A percentile compares a stretch with the other conserved stretches of the same genome.
These are phyloP conservation scores for Distichodus sexfasciatus DNA, from an alignment of 2,797 vertebrate genomes.

Conservation along the genomic window DNA sequence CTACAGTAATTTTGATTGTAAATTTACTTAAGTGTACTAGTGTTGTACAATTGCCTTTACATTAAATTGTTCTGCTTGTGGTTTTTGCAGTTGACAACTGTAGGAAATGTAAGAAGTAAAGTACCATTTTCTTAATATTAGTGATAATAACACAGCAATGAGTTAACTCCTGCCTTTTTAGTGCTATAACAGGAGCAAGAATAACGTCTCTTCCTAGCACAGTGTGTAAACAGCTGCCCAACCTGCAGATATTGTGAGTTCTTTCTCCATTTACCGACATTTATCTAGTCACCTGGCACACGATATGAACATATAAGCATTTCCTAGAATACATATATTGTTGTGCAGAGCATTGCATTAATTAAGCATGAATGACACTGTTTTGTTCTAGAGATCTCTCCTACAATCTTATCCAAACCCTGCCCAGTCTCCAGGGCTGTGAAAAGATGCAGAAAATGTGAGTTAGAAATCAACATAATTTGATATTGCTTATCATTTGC, in stretches of 20 bases:
- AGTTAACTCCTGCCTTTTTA: constrained; percentile 55
- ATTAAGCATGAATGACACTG: too few relatives aligned
- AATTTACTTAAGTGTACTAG: too few relatives aligned
- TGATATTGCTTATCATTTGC: neutral
- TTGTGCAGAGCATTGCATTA: too few relatives aligned
- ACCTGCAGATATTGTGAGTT: constrained; percentile 89
- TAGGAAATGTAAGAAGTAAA: too few relatives aligned
- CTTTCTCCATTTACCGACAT: constrained; percentile 22
- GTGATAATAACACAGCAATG: neutral
- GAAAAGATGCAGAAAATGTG: constrained; percentile 90
- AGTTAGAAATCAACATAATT: constrained; percentile 49
- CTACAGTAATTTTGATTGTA: too few relatives aligned
- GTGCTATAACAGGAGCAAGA: constrained; percentile 88
- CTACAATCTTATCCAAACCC: constrained; percentile 83
- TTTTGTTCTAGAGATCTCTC: constrained; percentile 82
- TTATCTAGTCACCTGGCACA: too few relatives aligned
- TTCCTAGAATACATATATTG: too few relatives aligned
- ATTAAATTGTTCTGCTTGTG: too few relatives aligned
- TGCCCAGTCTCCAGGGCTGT: constrained; percentile 85
- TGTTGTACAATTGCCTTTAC: too few relatives aligned
- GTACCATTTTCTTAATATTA: too few relatives aligned
- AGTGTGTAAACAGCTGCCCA: constrained; percentile 85
- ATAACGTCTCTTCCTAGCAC: constrained; percentile 82
- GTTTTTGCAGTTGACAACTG: too few relatives aligned
- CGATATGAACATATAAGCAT: too few relatives aligned